Base-by-base conservation (phyloP, 2,888 invertebrate species). In the Polydrusus cervinus region DNA sequence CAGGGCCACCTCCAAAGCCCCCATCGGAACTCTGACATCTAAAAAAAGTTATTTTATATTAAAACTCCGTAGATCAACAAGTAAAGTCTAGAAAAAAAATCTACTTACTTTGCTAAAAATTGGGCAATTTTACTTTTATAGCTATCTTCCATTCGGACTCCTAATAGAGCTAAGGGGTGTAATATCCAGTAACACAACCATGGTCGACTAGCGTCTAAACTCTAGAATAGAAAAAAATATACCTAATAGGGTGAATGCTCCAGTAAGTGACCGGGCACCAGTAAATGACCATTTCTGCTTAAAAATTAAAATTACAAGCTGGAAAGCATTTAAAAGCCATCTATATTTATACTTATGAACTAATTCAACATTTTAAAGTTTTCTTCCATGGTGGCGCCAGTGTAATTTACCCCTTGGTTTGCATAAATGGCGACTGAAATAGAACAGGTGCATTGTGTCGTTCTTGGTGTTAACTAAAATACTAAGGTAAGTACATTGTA, bases 181-280 rank as follows among this genome's bases (percentile, higher is more conserved):
- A 98, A 87, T 78, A 96, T 96, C 99, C 99, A 99, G 86, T 98
- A 99, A 82, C 97, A 93, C 76, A 99, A 89, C 99, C 99, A 99
- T 8, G 99, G 93, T 82, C 98, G 92, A 86, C 98, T 98, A 10
- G 97, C 95, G 90, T 99, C 99, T 79, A 99, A 89, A 84, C 92
- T 92, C 91, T 92, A 84, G 84, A 79, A 74, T 66, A 49, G 45
- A 16, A 34, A 38, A 16, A n/a, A 43, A n/a, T 43, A 40, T 43
- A 13, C 7, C n/a, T 43, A 5, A 3, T 25, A 25, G 3, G 5
- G 1, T 25, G 25, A 5, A 25, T 25, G 1, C 5, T n/a, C n/a
- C n/a, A n/a, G n/a, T n/a, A n/a, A n/a, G n/a, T n/a, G n/a, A n/a
- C n/a, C n/a, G n/a, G n/a, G n/a, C n/a, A n/a, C n/a, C n/a, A n/a